Evolutionary conservation across 2,888 invertebrate genomes (phyloP).

Genomic region (Dilophus febrilis): DNA sequence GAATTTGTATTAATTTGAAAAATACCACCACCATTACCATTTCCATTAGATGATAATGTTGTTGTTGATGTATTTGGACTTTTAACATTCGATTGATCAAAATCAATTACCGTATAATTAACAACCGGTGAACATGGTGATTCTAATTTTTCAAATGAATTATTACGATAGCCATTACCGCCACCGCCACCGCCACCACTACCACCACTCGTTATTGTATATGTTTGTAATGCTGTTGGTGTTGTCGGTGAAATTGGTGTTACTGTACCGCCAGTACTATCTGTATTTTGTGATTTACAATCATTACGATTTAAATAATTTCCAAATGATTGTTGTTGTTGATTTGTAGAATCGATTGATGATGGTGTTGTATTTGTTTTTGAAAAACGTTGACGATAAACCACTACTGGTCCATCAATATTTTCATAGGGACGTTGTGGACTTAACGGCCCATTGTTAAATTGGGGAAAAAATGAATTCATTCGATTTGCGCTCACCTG

Average conservation of each 20-base stretch:
- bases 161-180: too few species aligned
- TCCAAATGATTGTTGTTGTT: constrained; percentile 10
- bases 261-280: not conserved
- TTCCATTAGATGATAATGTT: not conserved
- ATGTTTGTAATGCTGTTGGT: too few species aligned
- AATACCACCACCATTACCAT: not conserved
- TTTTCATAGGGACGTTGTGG: constrained; percentile 14
- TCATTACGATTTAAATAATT: constrained; percentile 5
- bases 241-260: constrained; percentile 8
- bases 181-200: too few species aligned
- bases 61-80: not conserved
- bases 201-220: too few species aligned
- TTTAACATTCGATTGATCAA: constrained; percentile 20
- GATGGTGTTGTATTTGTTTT: constrained; percentile 13
- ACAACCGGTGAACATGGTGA: constrained; percentile 13
- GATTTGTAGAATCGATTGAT: constrained; percentile 12
- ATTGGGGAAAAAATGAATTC: not conserved
- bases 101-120: constrained; percentile 28
- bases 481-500: constrained; percentile 7
- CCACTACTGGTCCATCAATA: constrained; percentile 11
- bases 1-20: too few species aligned
- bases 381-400: constrained; percentile 10
- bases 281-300: too few species aligned
- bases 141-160: constrained; percentile 11
- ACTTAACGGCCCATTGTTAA: not conserved